phyloP scores from a whole-genome alignment of 2,888 invertebrate genomes.

The Lamellibrachia columna region DNA sequence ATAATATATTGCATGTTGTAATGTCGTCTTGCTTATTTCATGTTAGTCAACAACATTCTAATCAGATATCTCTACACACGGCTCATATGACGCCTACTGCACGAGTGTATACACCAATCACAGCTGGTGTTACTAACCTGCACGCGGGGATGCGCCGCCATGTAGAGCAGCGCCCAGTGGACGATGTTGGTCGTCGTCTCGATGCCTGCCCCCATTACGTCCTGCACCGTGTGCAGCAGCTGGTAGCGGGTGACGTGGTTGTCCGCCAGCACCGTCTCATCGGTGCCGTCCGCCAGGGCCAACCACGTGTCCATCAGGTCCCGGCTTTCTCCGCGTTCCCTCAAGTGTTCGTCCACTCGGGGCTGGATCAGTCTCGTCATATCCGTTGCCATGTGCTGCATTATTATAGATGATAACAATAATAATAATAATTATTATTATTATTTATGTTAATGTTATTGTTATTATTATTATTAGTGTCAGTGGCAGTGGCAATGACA shows the following conservation, averaged over 20 bases:
- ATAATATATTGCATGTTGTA: too few relatives aligned
- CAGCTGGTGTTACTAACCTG: slow-evolving; percentile 19
- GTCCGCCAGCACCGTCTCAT: background rate
- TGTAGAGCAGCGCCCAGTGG: slow-evolving; percentile 29
- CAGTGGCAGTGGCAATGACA: too few relatives aligned
- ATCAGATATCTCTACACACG: too few relatives aligned
- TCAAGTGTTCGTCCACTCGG: background rate
- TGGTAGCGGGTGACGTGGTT: background rate
- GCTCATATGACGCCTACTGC: too few relatives aligned
- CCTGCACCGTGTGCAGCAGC: slow-evolving; percentile 20
- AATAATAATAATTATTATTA: background rate
- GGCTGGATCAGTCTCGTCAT: slow-evolving; percentile 21
- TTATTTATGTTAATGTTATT: too few relatives aligned
- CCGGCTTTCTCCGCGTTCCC: background rate
- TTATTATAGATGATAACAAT: background rate
- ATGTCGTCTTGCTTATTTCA: too few relatives aligned
- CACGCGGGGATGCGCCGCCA: slow-evolving; percentile 18
- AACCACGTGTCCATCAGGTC: background rate
- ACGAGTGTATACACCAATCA: too few relatives aligned
- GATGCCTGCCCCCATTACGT: slow-evolving; percentile 29
- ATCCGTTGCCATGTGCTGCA: background rate
- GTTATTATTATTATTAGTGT: too few relatives aligned
- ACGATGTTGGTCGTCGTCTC: slow-evolving; percentile 22
- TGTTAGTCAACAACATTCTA: too few relatives aligned
- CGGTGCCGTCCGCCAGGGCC: background rate